Evolutionary conservation across 2,113 vertebrate genomes (phyloP), one percentile per base, ranked within the genome.

Genomic region (Pleuronectes platessa): DNA sequence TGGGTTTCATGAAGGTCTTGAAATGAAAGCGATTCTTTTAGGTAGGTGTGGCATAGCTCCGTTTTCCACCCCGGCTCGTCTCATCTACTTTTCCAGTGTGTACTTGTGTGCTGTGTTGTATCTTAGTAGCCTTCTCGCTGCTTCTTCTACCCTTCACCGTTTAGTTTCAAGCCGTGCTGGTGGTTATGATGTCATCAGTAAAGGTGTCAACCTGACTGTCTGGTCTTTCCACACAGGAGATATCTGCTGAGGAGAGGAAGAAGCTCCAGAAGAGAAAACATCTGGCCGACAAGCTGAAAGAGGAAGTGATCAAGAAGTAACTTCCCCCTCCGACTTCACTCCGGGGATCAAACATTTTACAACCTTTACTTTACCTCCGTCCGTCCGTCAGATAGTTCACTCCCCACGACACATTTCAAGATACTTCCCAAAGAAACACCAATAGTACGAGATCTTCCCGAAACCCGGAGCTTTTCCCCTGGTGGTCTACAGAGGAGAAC

Each of bases 261-360:
- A 96, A 92, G 63, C 86, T 98, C 21, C 93, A 97, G 93, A 99
- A 97, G 91, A 96, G 97, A 84, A 97, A 96, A 89, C 93, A 97
- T 80, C 93, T 99, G 62, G 98, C 98, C 15, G 97, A 98, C 84
- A 99, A 98, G 81, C 95, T 99, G 40, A 98, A 97, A 92, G 97
- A 99, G 88, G 97, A 99, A 94, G 98, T 99, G 10, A 97, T 99
- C 84, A 97, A 96, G 81, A 99, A 98, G 89, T 98, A 90, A 85
- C 45, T 10, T 59, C 10, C 15, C 17, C n/a, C 9, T 64, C 26
- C 13, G 9, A 27, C 63, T 71, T 76, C 74, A 88, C 63, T 81
- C 18, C 10, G 4, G 20, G 61, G 55, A 74, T 61, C 63, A 66
- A 45, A 78, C 35, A 62, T 56, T 31, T 18, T 37, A 66, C 85